Evolutionary conservation across 2,888 invertebrate genomes (phyloP), one percentile per base, ranked within the genome.

Genomic region (Epirrhoe alternata): DNA sequence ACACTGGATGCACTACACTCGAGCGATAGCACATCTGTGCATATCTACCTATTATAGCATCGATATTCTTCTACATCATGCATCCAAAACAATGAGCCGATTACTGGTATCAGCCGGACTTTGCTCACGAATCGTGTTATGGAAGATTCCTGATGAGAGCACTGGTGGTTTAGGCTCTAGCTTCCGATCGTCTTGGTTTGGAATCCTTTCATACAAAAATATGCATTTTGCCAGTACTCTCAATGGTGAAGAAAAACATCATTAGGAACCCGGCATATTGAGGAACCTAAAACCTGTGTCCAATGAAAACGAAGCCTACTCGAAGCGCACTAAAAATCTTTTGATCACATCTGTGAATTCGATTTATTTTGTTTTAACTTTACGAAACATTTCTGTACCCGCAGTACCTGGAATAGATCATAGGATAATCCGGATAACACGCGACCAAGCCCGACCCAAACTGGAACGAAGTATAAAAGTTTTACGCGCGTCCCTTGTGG

Each of bases 1-100:
- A 55, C 64, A 60, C 35, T 5, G 24, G 35, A 47, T 42, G 55
- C 64, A 60, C 59, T 60, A 51, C 17, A 62, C 6, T 38, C 33
- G 7, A 33, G 12, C 38, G 38, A 42, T 42, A 10, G 38, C 5
- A 38, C 38, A 12, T 42, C 12, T 12, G 12, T 42, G 2, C 24
- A 24, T 24, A 24, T 24, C 10, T 12, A 12, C 12, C 8, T 42
- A 42, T 42, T 10, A 42, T 12, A 42, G 12, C 4, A 12, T 12
- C 12, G 12, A 42, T 10, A 42, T 12, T 42, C 38, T 42, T 12
- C 38, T 38, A 38, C 3, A 42, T 42, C 12, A 42, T 12, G 8
- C 38, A 5, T 33, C 6, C 38, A 42, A 1, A 42, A 42, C 38
- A 12, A 42, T 12, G 12, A 42, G 12, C 0, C 38, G 38, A 42